Evolutionary conservation across 2,888 invertebrate species (phyloP).

Genomic region (Drepanosiphum platanoidis): DNA sequence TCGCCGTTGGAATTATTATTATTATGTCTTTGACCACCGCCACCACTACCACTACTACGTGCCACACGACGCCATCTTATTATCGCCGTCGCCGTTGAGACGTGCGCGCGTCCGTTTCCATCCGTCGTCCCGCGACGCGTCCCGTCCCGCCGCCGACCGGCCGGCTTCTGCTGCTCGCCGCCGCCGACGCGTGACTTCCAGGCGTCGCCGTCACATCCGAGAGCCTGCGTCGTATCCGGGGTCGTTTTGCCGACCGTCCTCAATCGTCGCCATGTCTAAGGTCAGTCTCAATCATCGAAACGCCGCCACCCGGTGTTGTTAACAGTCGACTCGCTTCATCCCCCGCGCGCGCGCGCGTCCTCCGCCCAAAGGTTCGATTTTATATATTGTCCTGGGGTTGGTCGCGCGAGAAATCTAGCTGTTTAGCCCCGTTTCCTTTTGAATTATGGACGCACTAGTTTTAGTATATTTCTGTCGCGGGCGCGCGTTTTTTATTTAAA

Average conservation of each 20-base stretch:
- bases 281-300: slow-evolving; percentile 50
- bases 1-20: too few relatives aligned
- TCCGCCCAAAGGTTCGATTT: too few relatives aligned
- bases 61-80: slow-evolving; percentile 49
- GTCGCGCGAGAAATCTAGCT: too few relatives aligned
- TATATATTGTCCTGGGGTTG: too few relatives aligned
- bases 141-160: background rate
- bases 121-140: slow-evolving; percentile 3
- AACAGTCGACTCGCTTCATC: too few relatives aligned
- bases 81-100: slow-evolving; percentile 5
- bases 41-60: background rate
- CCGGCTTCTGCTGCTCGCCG: slow-evolving; percentile 10
- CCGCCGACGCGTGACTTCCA: background rate
- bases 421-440: too few relatives aligned
- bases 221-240: background rate
- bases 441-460: too few relatives aligned
- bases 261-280: slow-evolving; percentile 49
- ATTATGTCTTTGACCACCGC: too few relatives aligned
- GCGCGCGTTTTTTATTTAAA: too few relatives aligned
- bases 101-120: background rate
- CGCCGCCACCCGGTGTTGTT: too few relatives aligned
- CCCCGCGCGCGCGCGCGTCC: too few relatives aligned
- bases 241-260: background rate
- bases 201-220: background rate
- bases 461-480: too few relatives aligned